Evolutionary conservation across 2,113 vertebrate species (phyloP).

Genomic region (Crotalus horridus): DNA sequence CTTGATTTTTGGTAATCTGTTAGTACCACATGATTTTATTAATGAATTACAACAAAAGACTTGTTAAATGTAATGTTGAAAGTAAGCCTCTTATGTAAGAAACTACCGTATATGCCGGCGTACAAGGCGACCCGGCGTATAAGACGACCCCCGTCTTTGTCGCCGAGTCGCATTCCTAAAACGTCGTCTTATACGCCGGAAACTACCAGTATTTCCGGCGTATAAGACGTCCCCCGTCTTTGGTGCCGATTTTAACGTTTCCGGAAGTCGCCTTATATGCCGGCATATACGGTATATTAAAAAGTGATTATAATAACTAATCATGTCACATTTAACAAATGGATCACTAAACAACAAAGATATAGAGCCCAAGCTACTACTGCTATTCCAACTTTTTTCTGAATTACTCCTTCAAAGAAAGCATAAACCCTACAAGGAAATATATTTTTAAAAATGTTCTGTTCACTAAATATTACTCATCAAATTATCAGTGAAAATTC

Average conservation of each 20-base stretch:
- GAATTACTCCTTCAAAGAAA: background rate
- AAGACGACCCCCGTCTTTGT: too few species aligned
- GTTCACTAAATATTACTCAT: background rate
- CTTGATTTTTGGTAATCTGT: background rate
- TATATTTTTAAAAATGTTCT: background rate
- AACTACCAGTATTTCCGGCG: too few species aligned
- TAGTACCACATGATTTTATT: background rate
- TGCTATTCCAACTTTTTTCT: background rate
- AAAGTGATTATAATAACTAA: background rate
- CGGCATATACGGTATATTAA: background rate
- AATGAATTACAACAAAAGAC: background rate
- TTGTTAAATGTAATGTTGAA: background rate
- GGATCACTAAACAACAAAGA: background rate
- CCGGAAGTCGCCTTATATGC: too few species aligned
- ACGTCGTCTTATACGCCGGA: too few species aligned
- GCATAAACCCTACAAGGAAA: background rate
- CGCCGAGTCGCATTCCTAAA: too few species aligned
- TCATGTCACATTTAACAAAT: background rate
- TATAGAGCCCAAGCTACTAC: background rate
- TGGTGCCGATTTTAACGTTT: too few species aligned
- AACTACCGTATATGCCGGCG: background rate
- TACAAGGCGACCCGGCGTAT: too few species aligned
- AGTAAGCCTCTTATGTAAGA: background rate
- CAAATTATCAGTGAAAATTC: constrained; percentile 2
- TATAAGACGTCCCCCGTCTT: too few species aligned